Conservation (phyloP, 2,888 invertebrate species). For the Nudaria mundana region DNA sequence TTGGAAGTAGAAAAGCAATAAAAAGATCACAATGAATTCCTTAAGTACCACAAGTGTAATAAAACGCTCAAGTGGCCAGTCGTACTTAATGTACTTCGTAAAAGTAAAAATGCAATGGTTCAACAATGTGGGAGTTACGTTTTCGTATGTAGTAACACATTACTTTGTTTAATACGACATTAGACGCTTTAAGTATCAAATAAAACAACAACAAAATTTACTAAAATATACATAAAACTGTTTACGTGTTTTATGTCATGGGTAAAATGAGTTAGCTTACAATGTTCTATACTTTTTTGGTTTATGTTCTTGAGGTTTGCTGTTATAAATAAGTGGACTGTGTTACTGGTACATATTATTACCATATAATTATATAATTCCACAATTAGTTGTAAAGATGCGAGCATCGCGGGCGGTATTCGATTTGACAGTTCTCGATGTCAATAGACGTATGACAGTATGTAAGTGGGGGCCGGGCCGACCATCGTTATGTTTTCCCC, state of each 20-base stretch:
- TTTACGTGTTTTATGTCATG: background rate
- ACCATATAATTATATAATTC: too few relatives aligned
- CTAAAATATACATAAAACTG: background rate
- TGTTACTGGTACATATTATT: too few relatives aligned
- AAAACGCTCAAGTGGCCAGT: constrained; percentile 12
- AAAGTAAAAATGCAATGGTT: constrained; percentile 21
- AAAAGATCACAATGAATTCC: constrained; percentile 7
- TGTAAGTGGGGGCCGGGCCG: too few relatives aligned
- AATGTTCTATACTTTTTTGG: too few relatives aligned
- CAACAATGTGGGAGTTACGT: constrained; percentile 23
- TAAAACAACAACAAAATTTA: constrained; percentile 2
- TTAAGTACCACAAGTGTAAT: background rate
- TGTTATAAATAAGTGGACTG: too few relatives aligned
- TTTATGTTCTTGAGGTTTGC: too few relatives aligned
- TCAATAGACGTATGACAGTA: too few relatives aligned
- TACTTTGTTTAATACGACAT: constrained; percentile 23
- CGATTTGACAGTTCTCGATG: too few relatives aligned
- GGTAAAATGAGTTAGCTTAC: too few relatives aligned
- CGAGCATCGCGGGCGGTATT: too few relatives aligned
- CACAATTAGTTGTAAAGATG: too few relatives aligned
- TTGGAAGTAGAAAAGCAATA: constrained; percentile 1
- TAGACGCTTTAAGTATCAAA: constrained; percentile 7
- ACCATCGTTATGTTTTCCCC: too few relatives aligned
- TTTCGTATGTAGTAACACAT: constrained; percentile 13
- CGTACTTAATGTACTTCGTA: constrained; percentile 17